Conservation (phyloP, 2,888 invertebrate genomes). For the Parelbella ahira region DNA sequence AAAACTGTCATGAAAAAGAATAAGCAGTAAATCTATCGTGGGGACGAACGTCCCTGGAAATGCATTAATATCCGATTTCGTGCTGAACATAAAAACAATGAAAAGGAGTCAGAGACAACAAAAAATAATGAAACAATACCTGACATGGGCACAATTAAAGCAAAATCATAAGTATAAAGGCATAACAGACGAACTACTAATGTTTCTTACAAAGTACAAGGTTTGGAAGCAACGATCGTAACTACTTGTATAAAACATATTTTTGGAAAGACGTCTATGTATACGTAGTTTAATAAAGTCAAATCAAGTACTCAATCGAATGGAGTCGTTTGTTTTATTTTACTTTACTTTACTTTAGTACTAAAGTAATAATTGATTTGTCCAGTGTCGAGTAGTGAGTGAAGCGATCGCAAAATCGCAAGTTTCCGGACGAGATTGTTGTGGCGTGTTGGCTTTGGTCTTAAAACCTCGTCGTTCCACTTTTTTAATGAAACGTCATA, state of each 20-base stretch:
- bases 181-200: neutral
- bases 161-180: slow-evolving; percentile 11
- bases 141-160: slow-evolving; percentile 1
- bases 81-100: slow-evolving; percentile 8
- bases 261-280: too few species aligned
- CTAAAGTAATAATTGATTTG: too few species aligned
- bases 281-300: too few species aligned
- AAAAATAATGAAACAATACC: slow-evolving; percentile 7
- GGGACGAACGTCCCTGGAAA: slow-evolving; percentile 1
- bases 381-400: too few species aligned
- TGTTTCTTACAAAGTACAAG: too few species aligned
- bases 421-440: too few species aligned
- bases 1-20: slow-evolving; percentile 4
- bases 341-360: too few species aligned
- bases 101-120: slow-evolving; percentile 1
- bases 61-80: slow-evolving; percentile 16
- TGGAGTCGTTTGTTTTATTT: too few species aligned
- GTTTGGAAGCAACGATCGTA: too few species aligned
- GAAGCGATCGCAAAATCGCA: too few species aligned
- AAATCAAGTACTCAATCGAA: too few species aligned
- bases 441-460: neutral
- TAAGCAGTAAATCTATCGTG: slow-evolving; percentile 5
- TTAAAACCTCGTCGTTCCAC: slow-evolving; percentile 7
- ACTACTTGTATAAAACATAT: too few species aligned
- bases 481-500: slow-evolving; percentile 24